Base-by-base conservation (phyloP, 2,113 vertebrate genomes). In the Chaetodon auriga region DNA sequence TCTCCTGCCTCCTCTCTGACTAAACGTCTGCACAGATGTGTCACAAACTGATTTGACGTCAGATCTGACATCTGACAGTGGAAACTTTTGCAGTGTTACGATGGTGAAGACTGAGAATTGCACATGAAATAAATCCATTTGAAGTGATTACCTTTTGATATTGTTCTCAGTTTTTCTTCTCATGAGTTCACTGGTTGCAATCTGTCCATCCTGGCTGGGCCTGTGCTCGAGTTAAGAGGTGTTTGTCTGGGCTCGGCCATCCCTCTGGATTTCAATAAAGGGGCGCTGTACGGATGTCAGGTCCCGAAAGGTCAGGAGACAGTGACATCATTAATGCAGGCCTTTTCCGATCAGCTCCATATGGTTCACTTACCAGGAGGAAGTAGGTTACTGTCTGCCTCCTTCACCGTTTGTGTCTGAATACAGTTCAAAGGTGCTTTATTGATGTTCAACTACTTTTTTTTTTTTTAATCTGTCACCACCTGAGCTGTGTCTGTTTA, bases 311-410 rank as follows among this genome's bases (percentile, higher is more conserved):
- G 89, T 93, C 91, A 92, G 74, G 83, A 90, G 87, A 87, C 88
- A 78, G 90, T 90, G 92, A 91, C 90, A 90, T 94, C 80, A 92
- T 94, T 92, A 95, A 93, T 92, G 83, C 69, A 19, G 48, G 76
- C 68, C 83, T 38, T 85, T 30, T 87, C 79, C 90, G 92, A 92
- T 94, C 86, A 80, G 70, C 63, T 92, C 87, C 92, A 91, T 91
- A 86, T 92, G 90, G 46, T 43, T 87, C 68, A 75, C 84, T 78
- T 43, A 62, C 64, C 54, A 60, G 69, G 68, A 80, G 55, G 43
- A 58, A 66, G 23, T 43, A 53, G 54, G 41, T 49, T 66, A 61
- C 45, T 63, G 43, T 64, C 57, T 48, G 65, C 78, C 77, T 43
- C 6, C 53, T 61, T 70, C 19, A 35, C 73, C 25, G 15, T 55